Conservation (phyloP, 2,797 vertebrate genomes). For the Myoxocephalus aenaeus region DNA sequence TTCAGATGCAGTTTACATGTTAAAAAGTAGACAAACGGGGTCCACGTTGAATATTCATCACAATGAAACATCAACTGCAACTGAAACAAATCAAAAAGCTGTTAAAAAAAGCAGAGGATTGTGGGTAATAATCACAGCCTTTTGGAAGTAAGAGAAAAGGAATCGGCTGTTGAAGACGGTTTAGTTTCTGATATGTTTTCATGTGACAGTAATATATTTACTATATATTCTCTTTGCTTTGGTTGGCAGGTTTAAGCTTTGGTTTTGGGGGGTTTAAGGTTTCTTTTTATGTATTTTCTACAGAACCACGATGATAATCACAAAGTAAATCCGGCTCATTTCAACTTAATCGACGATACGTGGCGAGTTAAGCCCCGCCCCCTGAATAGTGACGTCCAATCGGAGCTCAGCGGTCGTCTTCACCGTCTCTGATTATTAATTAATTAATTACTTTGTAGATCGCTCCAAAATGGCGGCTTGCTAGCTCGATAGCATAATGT, state of each 20-base stretch:
- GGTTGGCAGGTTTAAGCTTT: not conserved
- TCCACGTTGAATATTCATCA: too few species aligned
- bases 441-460: too few species aligned
- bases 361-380: not conserved
- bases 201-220: constrained; percentile 45
- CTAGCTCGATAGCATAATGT: too few species aligned
- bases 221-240: not conserved
- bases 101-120: not conserved
- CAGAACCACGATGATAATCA: not conserved
- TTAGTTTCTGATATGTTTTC: constrained; percentile 8
- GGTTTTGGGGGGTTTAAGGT: not conserved
- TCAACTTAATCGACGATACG: constrained; percentile 13
- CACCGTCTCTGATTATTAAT: too few species aligned
- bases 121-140: not conserved
- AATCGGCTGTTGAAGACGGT: not conserved
- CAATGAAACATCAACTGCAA: too few species aligned
- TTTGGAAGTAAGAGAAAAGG: not conserved
- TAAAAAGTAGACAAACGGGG: too few species aligned
- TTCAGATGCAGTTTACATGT: too few species aligned
- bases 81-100: not conserved
- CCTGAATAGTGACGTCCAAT: constrained; percentile 4
- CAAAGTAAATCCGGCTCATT: constrained; percentile 21
- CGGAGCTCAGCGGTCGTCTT: not conserved
- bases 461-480: too few species aligned
- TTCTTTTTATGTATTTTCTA: constrained; percentile 27